Evolutionary conservation across 2,888 invertebrate species (phyloP).

Genomic region (Dichetophora obliterata): DNA sequence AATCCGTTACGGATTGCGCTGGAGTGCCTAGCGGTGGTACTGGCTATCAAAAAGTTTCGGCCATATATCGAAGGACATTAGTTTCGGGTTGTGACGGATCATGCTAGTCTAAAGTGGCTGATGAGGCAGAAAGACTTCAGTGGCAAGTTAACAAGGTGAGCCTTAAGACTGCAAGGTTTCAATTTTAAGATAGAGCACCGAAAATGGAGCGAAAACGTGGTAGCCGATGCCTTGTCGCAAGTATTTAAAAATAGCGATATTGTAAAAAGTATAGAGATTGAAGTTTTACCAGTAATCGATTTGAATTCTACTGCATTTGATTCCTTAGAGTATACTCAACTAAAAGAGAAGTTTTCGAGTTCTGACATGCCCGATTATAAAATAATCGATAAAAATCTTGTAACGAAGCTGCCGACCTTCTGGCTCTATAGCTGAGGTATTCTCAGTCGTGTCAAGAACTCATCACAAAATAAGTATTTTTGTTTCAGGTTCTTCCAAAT

Average conservation of each 20-base stretch:
- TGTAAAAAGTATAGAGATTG: neutral
- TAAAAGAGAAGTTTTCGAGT: neutral
- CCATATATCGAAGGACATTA: slow-evolving; percentile 37
- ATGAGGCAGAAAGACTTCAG: slow-evolving; percentile 25
- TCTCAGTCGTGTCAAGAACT: too few species aligned
- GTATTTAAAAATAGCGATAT: neutral
- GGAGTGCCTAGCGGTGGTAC: slow-evolving; percentile 38
- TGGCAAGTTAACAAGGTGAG: slow-evolving; percentile 29
- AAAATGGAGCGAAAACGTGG: slow-evolving; percentile 28
- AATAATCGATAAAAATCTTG: slow-evolving; percentile 18
- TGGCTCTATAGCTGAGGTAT: too few species aligned
- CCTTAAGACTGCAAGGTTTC: slow-evolving; percentile 24
- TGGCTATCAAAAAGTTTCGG: slow-evolving; percentile 39
- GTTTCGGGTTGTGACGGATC: slow-evolving; percentile 39
- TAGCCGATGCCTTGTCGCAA: slow-evolving; percentile 34
- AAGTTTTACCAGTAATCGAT: slow-evolving; percentile 8
- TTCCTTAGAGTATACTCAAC: neutral
- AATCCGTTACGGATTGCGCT: slow-evolving; percentile 3
- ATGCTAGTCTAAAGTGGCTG: slow-evolving; percentile 38
- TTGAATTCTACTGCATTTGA: slow-evolving; percentile 9
- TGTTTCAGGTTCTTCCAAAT: too few species aligned
- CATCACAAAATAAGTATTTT: too few species aligned
- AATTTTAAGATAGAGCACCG: slow-evolving; percentile 20
- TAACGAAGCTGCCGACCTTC: slow-evolving; percentile 11
- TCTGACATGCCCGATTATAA: slow-evolving; percentile 1